phyloP scores from a whole-genome alignment of 2,888 invertebrate genomes.

The Pecten maximus region DNA sequence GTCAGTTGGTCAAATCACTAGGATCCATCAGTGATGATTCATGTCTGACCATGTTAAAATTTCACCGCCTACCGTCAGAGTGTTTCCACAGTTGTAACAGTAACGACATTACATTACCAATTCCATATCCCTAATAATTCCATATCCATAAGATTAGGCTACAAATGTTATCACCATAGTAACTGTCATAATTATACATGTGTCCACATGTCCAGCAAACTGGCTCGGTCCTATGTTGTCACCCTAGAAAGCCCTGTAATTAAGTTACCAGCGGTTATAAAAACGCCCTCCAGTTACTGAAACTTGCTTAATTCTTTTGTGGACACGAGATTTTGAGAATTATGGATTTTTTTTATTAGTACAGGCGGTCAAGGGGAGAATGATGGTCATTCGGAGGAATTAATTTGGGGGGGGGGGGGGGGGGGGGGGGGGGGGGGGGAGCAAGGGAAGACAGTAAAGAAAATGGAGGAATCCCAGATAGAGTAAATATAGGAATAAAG shows the following conservation, averaged over 20 bases:
- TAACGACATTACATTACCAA: not conserved
- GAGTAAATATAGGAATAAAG: constrained; percentile 23
- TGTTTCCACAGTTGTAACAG: not conserved
- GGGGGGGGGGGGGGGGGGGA: not conserved
- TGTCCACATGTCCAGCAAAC: constrained; percentile 1
- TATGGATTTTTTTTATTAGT: constrained; percentile 15
- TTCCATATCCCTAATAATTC: not conserved
- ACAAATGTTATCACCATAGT: not conserved
- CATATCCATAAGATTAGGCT: not conserved
- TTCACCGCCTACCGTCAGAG: not conserved
- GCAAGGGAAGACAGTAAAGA: not conserved
- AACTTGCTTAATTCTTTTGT: not conserved
- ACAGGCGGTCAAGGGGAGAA: not conserved
- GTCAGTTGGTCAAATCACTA: constrained; percentile 19
- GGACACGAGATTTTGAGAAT: not conserved
- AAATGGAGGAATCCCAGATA: not conserved
- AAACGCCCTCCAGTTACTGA: not conserved
- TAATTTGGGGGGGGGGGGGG: not conserved
- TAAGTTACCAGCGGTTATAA: not conserved
- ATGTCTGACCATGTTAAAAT: not conserved
- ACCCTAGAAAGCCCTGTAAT: not conserved
- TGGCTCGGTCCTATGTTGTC: not conserved
- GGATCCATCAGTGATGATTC: not conserved
- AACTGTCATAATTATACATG: constrained; percentile 29
- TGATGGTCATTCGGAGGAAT: not conserved